These are phyloP conservation scores for Drosophila punjabiensis DNA, from an alignment of 1,140 invertebrate genomes.

Conservation along the genomic window DNA sequence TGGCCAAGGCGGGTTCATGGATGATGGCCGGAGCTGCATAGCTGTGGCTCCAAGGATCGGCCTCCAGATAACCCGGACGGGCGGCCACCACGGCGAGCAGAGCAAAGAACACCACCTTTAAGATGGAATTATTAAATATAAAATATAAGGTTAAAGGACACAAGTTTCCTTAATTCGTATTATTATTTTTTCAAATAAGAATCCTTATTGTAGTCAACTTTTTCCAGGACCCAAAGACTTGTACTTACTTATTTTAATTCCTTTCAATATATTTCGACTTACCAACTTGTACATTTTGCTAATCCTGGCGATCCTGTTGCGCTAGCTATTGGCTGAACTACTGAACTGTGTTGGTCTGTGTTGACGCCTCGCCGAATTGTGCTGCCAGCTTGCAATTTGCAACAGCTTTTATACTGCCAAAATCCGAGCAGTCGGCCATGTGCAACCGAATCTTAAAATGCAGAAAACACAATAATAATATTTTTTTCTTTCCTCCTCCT, in stretches of 20 bases:
- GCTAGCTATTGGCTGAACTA: conserved; percentile 55
- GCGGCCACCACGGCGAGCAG: conserved; percentile 87
- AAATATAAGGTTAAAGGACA: not conserved
- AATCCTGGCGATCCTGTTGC: conserved; percentile 64
- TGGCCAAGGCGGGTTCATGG: conserved; percentile 76
- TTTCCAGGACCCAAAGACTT: too few species aligned
- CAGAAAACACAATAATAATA: conserved; percentile 81
- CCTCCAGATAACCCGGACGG: conserved; percentile 84
- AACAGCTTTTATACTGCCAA: conserved; percentile 72
- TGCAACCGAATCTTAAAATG: conserved; percentile 68
- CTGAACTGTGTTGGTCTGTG: conserved; percentile 76
- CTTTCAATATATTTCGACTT: conserved; percentile 47
- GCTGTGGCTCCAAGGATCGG: conserved; percentile 60
- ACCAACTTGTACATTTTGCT: conserved; percentile 85
- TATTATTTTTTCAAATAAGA: not conserved
- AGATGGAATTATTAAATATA: not conserved
- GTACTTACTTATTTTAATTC: too few species aligned
- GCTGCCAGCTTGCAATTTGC: conserved; percentile 59
- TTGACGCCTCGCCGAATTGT: conserved; percentile 74
- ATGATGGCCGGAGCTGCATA: conserved; percentile 73
- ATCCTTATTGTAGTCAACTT: not conserved
- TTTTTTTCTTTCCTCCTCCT: conserved; percentile 63
- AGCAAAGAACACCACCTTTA: conserved; percentile 87
- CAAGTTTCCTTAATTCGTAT: not conserved
- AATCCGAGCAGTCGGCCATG: conserved; percentile 46